A percentile compares a stretch with the other conserved stretches of the same genome.
These are phyloP conservation scores for Drosophila ficusphila DNA, from an alignment of 1,140 invertebrate genomes.

Conservation along the genomic window DNA sequence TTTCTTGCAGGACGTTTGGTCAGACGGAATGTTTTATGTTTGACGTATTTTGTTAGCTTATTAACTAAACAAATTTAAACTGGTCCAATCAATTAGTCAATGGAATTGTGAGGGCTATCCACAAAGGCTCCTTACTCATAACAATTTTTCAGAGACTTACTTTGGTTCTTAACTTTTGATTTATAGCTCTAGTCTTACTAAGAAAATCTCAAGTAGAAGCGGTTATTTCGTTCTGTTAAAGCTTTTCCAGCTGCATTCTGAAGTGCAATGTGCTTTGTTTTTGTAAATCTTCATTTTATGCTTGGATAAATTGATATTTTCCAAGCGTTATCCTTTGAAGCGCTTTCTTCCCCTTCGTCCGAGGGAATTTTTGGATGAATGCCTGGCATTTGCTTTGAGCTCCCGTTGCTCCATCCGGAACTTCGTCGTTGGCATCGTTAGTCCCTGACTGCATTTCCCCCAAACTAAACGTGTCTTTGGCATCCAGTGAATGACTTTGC, in stretches of 20 bases:
- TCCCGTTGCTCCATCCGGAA: neutral
- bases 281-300: neutral
- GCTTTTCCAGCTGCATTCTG: neutral
- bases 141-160: neutral
- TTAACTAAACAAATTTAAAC: no score
- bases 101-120: no score
- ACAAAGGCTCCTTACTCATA: neutral
- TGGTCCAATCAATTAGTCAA: no score
- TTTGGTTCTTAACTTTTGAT: no score
- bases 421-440: constrained; percentile 1
- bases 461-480: constrained; percentile 20
- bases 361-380: no score
- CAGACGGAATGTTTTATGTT: no score
- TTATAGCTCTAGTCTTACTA: neutral
- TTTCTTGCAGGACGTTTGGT: no score
- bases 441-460: constrained; percentile 1
- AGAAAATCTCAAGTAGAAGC: neutral
- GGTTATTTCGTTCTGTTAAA: neutral
- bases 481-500: constrained; percentile 37
- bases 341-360: neutral
- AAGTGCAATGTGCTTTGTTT: neutral
- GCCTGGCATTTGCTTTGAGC: neutral
- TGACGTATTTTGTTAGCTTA: no score
- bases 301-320: neutral
- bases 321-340: no score